Evolutionary conservation across 2,797 vertebrate species (phyloP).

Genomic region (Macrochelys suwanniensis): DNA sequence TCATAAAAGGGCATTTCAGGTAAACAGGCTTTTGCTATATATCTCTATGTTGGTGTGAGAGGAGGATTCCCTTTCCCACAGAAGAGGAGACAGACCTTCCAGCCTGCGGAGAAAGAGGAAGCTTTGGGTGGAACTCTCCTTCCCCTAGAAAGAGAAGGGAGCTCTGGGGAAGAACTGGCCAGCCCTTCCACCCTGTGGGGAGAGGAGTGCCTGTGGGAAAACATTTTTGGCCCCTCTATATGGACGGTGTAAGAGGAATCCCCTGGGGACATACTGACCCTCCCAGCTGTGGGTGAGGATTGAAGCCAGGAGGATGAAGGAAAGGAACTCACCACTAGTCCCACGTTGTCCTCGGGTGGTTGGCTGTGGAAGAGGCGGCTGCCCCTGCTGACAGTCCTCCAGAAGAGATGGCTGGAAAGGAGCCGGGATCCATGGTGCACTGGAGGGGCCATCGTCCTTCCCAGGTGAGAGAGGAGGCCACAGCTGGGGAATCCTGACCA

Average conservation of each 20-base stretch:
- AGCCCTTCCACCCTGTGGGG: not conserved
- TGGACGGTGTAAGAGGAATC: rapidly evolving
- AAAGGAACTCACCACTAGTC: conserved; percentile 82
- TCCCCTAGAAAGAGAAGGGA: not conserved
- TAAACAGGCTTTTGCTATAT: not conserved
- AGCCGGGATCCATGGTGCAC: not conserved
- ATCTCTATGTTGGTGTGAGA: not conserved
- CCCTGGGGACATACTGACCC: not conserved
- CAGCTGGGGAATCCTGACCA: not conserved
- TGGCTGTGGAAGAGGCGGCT: conserved; percentile 78
- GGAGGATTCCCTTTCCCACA: not conserved
- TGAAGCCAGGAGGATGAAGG: not conserved
- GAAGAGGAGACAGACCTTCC: not conserved
- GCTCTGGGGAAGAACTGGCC: not conserved
- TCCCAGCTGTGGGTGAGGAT: not conserved
- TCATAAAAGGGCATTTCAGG: not conserved
- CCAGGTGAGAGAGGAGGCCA: not conserved
- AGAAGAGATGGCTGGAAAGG: not conserved
- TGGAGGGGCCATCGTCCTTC: not conserved
- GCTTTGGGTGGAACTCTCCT: not conserved
- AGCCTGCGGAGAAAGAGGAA: not conserved
- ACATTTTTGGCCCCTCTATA: not conserved
- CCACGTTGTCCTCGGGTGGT: conserved; percentile 83
- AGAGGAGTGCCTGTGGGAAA: not conserved
- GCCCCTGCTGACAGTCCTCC: not conserved